phyloP scores from a whole-genome alignment of 2,113 vertebrate genomes.

The Semnornis frantzii region DNA sequence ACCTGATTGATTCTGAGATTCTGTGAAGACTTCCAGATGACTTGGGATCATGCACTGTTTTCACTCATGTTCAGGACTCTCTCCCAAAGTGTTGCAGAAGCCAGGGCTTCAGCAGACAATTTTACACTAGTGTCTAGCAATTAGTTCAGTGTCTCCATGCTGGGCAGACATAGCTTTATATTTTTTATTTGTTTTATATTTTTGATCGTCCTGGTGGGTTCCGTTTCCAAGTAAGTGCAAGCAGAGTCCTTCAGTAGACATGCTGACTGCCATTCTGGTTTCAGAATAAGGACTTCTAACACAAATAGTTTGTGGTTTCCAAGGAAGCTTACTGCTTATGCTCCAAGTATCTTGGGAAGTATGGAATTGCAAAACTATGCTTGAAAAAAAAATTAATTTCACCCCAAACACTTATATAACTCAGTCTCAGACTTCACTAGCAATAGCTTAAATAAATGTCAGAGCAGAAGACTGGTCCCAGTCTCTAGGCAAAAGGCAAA shows the following conservation, averaged over 20 bases:
- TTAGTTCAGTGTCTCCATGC: neutral
- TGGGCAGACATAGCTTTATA: neutral
- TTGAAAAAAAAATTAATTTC: neutral
- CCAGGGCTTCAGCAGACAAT: neutral
- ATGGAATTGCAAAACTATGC: neutral
- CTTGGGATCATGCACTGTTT: neutral
- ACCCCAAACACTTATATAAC: neutral
- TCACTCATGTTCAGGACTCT: neutral
- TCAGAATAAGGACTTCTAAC: neutral
- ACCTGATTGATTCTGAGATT: neutral
- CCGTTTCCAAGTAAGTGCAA: neutral
- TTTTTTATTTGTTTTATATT: neutral
- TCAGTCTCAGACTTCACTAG: neutral
- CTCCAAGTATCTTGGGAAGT: slow-evolving; percentile 28
- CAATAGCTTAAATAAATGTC: neutral
- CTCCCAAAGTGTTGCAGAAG: neutral
- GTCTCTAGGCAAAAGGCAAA: neutral
- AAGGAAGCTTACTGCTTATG: slow-evolving; percentile 9
- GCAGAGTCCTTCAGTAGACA: neutral
- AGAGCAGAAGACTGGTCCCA: neutral
- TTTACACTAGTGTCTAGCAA: neutral
- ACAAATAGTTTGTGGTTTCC: slow-evolving; percentile 17
- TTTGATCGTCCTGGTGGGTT: neutral
- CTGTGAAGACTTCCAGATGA: neutral
- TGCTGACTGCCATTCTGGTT: neutral